phyloP scores from a whole-genome alignment of 92 coral and sea anemone genomes.

The Actinernus sp. region DNA sequence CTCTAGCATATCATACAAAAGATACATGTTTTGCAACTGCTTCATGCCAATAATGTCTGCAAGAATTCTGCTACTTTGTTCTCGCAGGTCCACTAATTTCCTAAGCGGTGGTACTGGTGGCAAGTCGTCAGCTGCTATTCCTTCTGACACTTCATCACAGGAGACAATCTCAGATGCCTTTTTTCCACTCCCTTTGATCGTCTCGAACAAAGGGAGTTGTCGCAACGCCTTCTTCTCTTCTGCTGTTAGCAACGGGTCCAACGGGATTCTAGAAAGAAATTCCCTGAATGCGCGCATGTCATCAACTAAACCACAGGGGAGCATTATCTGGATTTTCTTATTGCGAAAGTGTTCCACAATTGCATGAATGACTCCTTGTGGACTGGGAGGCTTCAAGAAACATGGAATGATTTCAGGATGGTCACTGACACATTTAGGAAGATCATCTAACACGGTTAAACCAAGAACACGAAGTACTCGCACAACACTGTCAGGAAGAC shows the following conservation, averaged over 20 bases:
- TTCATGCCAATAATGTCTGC: constrained; percentile 36
- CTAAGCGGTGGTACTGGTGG: constrained; percentile 27
- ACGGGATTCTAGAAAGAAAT: constrained; percentile 35
- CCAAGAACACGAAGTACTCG: constrained; percentile 38
- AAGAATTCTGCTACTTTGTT: constrained; percentile 26
- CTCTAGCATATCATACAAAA: constrained; percentile 48
- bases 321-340: too few species aligned
- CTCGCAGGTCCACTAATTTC: constrained; percentile 47
- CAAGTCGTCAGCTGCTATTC: constrained; percentile 28
- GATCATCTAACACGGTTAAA: too few species aligned
- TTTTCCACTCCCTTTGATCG: constrained; percentile 15
- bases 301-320: too few species aligned
- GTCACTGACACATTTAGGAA: too few species aligned
- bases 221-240: constrained; percentile 27
- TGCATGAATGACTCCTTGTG: constrained; percentile 49
- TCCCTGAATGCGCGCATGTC: constrained; percentile 51
- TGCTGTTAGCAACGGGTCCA: not conserved
- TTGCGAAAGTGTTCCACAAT: not conserved
- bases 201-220: constrained; percentile 63
- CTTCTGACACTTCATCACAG: constrained; percentile 3
- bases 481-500: constrained; percentile 13
- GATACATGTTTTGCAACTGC: constrained; percentile 28
- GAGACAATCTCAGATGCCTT: constrained; percentile 49
- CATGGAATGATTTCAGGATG: constrained; percentile 44
- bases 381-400: constrained; percentile 64